phyloP scores from a whole-genome alignment of 2,113 vertebrate species.

The Zootoca vivipara region DNA sequence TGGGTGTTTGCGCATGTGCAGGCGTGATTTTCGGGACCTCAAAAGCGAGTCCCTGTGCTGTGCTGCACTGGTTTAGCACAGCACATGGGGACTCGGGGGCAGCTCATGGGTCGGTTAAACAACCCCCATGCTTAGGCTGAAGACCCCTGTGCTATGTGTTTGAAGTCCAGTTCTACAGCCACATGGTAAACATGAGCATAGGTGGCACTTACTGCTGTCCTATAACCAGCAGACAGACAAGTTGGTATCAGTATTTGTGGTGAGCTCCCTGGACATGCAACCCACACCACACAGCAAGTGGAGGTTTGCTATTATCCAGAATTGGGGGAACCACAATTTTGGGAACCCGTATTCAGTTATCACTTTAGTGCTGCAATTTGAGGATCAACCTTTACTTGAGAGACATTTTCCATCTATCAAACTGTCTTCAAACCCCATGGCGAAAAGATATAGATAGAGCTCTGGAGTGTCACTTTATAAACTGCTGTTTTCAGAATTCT shows the following conservation, averaged over 20 bases:
- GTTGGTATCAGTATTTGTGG: not conserved
- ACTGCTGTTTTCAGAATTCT: not conserved
- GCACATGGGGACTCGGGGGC: too few species aligned
- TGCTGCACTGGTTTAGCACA: too few species aligned
- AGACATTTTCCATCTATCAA: not conserved
- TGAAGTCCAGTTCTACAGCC: too few species aligned
- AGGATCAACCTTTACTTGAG: not conserved
- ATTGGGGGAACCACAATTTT: not conserved
- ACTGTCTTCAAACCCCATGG: not conserved
- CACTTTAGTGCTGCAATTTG: not conserved
- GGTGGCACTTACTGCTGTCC: not conserved
- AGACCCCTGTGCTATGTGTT: too few species aligned
- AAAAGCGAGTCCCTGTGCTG: too few species aligned
- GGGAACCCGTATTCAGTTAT: not conserved
- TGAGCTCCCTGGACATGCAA: not conserved
- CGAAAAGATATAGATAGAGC: not conserved
- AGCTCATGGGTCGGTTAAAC: too few species aligned
- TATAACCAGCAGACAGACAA: not conserved
- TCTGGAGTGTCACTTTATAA: not conserved
- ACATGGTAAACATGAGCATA: not conserved
- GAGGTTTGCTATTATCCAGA: not conserved
- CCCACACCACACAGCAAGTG: not conserved
- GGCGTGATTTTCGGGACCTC: too few species aligned
- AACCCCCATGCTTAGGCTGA: too few species aligned
- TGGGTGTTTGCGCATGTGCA: too few species aligned